phyloP scores from a whole-genome alignment of 2,113 vertebrate species.

The Lycaon pictus region DNA sequence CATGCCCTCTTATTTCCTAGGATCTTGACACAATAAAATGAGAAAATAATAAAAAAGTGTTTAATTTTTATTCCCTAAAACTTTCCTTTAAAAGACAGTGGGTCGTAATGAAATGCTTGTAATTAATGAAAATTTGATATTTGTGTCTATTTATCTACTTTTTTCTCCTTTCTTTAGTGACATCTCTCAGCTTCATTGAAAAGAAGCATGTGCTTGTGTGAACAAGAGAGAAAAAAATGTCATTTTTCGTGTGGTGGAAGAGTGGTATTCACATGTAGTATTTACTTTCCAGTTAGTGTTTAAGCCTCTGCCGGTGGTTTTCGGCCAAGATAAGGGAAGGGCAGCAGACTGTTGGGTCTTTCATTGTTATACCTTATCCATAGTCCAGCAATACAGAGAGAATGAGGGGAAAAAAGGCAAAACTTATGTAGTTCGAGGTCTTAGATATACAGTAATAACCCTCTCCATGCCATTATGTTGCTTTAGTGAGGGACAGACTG shows the following conservation, averaged over 20 bases:
- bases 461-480: not conserved
- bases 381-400: not conserved
- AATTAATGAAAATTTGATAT: not conserved
- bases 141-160: not conserved
- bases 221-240: not conserved
- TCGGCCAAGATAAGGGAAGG: not conserved
- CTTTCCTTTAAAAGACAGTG: not conserved
- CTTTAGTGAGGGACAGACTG: not conserved
- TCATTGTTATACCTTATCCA: not conserved
- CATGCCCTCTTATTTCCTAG: not conserved
- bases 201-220: not conserved
- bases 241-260: not conserved
- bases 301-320: not conserved
- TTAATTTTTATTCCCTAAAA: not conserved
- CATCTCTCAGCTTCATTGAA: not conserved
- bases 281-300: not conserved
- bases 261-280: not conserved
- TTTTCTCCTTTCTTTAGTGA: not conserved
- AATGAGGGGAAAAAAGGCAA: not conserved
- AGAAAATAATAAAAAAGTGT: not conserved
- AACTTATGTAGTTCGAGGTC: not conserved
- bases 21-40: not conserved
- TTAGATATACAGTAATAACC: accelerated
- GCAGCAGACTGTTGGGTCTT: not conserved
- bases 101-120: not conserved